Evolutionary conservation across 2,888 invertebrate species (phyloP).

Genomic region (Phyto melanocephala): DNA sequence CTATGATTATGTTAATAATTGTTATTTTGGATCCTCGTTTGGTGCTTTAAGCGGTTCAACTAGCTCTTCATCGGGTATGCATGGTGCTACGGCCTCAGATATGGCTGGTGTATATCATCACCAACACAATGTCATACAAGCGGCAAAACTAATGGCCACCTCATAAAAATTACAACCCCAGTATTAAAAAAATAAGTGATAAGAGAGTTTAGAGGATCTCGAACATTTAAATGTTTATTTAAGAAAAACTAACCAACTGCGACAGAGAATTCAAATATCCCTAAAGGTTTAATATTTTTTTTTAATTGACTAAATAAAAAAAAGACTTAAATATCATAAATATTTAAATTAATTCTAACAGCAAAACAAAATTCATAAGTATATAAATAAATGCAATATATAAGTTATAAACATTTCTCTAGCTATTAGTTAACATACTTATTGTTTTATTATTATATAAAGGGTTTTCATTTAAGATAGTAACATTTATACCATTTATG

Average conservation of each 20-base stretch:
- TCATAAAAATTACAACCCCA: slow-evolving; percentile 80
- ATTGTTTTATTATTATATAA: slow-evolving; percentile 4
- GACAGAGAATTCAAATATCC: background rate
- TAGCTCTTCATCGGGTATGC: slow-evolving; percentile 70
- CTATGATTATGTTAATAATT: slow-evolving; percentile 79
- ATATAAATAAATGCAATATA: slow-evolving; percentile 43
- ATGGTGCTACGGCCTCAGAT: slow-evolving; percentile 68
- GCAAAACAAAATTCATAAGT: background rate
- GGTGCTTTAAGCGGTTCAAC: slow-evolving; percentile 74
- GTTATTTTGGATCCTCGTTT: slow-evolving; percentile 78
- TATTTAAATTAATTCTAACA: slow-evolving; percentile 13
- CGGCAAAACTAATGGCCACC: slow-evolving; percentile 90
- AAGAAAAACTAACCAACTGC: background rate
- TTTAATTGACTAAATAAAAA: background rate
- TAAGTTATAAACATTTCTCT: slow-evolving; percentile 10
- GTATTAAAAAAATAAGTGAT: slow-evolving; percentile 46
- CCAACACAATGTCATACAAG: slow-evolving; percentile 91
- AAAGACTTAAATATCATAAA: slow-evolving; percentile 34
- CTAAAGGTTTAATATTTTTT: background rate
- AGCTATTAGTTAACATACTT: background rate
- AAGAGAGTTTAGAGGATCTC: slow-evolving; percentile 28
- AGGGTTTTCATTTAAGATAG: no score
- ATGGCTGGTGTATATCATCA: slow-evolving; percentile 83
- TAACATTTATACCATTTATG: no score
- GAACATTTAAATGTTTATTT: background rate